phyloP scores from a whole-genome alignment of 2,113 vertebrate genomes.

The Macaca mulatta region DNA sequence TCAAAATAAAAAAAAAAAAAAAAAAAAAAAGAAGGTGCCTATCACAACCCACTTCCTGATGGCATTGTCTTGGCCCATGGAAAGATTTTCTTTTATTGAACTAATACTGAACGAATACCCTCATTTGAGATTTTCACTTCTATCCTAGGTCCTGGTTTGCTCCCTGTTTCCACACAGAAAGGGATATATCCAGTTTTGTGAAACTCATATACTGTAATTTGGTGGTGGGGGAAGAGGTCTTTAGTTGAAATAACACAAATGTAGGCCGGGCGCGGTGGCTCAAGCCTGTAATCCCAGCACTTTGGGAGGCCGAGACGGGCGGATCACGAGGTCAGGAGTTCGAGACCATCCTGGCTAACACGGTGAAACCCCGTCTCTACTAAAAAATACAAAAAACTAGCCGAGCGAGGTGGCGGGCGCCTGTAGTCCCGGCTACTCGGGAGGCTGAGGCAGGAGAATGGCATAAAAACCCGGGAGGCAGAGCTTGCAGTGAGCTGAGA shows the following conservation, averaged over 20 bases:
- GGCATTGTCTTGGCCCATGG: neutral
- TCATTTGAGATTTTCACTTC: neutral
- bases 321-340: too few relatives aligned
- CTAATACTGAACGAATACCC: neutral
- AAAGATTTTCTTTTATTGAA: neutral
- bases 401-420: too few relatives aligned
- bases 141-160: neutral
- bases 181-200: neutral
- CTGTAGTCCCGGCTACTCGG: too few relatives aligned
- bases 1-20: too few relatives aligned
- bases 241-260: neutral
- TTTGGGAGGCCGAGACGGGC: too few relatives aligned
- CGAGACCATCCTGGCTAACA: too few relatives aligned
- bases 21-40: neutral
- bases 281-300: too few relatives aligned
- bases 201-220: neutral
- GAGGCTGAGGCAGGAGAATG: too few relatives aligned
- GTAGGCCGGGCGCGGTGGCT: neutral
- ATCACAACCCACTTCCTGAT: neutral
- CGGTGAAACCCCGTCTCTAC: too few relatives aligned
- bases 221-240: fast-evolving
- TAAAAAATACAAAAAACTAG: too few relatives aligned
- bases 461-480: too few relatives aligned
- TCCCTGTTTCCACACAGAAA: neutral
- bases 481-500: too few relatives aligned